Base-by-base conservation (phyloP, 2,797 vertebrate genomes). In the Pachyuromys duprasi region DNA sequence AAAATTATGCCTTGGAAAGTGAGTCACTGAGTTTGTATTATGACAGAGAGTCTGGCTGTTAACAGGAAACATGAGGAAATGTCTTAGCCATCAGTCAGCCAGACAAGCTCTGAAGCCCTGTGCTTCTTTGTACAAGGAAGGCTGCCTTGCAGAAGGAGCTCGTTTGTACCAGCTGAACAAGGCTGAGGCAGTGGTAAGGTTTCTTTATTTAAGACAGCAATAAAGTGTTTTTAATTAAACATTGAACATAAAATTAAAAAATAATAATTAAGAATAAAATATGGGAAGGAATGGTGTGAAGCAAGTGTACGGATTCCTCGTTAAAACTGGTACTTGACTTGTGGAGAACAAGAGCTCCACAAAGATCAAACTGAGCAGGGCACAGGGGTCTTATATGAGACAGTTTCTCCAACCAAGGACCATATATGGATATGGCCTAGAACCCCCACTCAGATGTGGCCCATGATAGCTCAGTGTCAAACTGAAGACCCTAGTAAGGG, bases 21-120 rank as follows among this genome's bases (percentile, higher is more conserved):
- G 96, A 97, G 76, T 96, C 94, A 95, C 67, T 88, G 57, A 75
- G 55, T 91, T 93, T 94, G 70, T 74, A 69, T 49, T 62, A 91
- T 89, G 87, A 95, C 94, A 91, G 83, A 82, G 76, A 93, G 91
- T 95, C 97, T 97, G 97, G 62, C 65, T 93, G 53, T 94, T 90
- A 78, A 88, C 96, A 94, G 67, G 72, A 96, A 96, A 86, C 74
- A 86, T 96, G 97, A 97, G 94, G 96, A 81, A 93, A 95, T 31
- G 94, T 97, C 96, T 97, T 86, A 69, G 31, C 87, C 83, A 33
- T 95, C 79, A 11, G 84, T 95, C 84, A 81, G 63, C 28, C 49
- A 33, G 75, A 89, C 79, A 84, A 57, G 84, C 31, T 91, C 53
- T 39, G 60, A 84, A 55, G 62, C 78, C 57, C 88, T 83, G 83